Evolutionary conservation across 2,888 invertebrate genomes (phyloP).

Genomic region (Neoscelio sp.): DNA sequence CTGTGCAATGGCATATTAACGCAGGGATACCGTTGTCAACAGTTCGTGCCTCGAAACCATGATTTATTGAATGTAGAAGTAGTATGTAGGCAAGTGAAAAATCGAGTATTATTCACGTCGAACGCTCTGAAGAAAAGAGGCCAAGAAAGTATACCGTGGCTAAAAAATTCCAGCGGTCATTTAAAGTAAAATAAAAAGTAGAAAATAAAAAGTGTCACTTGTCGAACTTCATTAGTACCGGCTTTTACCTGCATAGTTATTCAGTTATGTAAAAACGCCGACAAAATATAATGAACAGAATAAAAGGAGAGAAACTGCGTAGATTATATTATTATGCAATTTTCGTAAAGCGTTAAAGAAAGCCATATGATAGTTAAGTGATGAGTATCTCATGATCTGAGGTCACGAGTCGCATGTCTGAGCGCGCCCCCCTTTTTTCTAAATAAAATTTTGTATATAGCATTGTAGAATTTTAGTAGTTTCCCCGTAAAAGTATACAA

Average conservation of each 20-base stretch:
- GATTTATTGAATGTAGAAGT: conserved; percentile 47
- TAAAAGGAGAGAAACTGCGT: conserved; percentile 22
- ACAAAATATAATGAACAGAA: conserved; percentile 34
- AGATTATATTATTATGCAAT: conserved; percentile 6
- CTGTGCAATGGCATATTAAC: conserved; percentile 33
- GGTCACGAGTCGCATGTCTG: too few species aligned
- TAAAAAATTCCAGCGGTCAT: conserved; percentile 45
- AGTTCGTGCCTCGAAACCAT: conserved; percentile 60
- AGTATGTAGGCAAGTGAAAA: conserved; percentile 24
- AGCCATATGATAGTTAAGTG: not conserved
- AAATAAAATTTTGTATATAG: too few species aligned
- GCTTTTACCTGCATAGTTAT: not conserved
- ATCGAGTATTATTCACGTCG: conserved; percentile 36
- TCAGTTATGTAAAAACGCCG: not conserved
- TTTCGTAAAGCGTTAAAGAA: conserved; percentile 42
- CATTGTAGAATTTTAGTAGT: too few species aligned
- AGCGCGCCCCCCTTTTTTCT: too few species aligned
- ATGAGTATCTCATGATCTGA: too few species aligned
- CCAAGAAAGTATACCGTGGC: conserved; percentile 44
- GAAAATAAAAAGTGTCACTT: conserved; percentile 29
- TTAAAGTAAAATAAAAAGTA: conserved; percentile 14
- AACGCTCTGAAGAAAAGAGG: conserved; percentile 45
- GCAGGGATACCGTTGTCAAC: conserved; percentile 39
- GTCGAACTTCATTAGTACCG: conserved; percentile 15
- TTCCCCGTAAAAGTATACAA: too few species aligned